Evolutionary conservation across 2,113 vertebrate genomes (phyloP).

Genomic region (Seriola rivoliana): DNA sequence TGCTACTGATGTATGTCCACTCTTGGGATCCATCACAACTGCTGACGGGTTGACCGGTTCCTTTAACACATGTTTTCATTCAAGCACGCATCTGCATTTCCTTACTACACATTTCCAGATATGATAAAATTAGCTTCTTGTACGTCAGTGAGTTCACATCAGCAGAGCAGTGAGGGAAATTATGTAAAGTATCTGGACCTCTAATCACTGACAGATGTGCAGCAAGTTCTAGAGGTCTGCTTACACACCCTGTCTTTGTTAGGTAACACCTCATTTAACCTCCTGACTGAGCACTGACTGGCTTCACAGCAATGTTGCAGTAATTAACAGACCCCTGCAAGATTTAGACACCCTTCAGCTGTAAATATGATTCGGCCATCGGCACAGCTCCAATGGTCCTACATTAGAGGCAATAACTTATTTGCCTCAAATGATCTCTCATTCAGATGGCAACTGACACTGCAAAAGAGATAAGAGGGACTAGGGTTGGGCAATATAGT

Average conservation of each 20-base stretch:
- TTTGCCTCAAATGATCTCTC: slow-evolving; percentile 5
- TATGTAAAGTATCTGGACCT: slow-evolving; percentile 52
- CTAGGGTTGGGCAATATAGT: background rate
- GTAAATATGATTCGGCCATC: slow-evolving; percentile 36
- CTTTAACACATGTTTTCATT: slow-evolving; percentile 60
- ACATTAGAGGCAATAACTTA: slow-evolving; percentile 41
- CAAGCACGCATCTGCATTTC: slow-evolving; percentile 48
- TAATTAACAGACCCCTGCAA: slow-evolving; percentile 56
- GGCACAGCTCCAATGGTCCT: slow-evolving; percentile 36
- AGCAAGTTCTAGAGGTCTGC: slow-evolving; percentile 36
- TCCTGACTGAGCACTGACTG: slow-evolving; percentile 38
- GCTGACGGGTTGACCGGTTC: slow-evolving; percentile 25
- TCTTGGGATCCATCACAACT: slow-evolving; percentile 26
- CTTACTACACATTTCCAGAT: slow-evolving; percentile 52
- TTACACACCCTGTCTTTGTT: slow-evolving; percentile 47
- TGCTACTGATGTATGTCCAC: slow-evolving; percentile 24
- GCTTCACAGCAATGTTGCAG: slow-evolving; percentile 52
- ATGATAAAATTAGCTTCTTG: slow-evolving; percentile 66
- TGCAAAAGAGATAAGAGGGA: slow-evolving; percentile 5
- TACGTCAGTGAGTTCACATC: slow-evolving; percentile 46
- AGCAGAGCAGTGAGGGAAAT: slow-evolving; percentile 34
- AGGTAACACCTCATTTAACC: slow-evolving; percentile 62
- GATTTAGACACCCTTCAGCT: slow-evolving; percentile 45
- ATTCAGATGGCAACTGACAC: slow-evolving; percentile 18
- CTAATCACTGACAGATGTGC: slow-evolving; percentile 77